Evolutionary conservation across 2,113 vertebrate genomes (phyloP), one percentile per base, ranked within the genome.

Genomic region (Vidua chalybeata): DNA sequence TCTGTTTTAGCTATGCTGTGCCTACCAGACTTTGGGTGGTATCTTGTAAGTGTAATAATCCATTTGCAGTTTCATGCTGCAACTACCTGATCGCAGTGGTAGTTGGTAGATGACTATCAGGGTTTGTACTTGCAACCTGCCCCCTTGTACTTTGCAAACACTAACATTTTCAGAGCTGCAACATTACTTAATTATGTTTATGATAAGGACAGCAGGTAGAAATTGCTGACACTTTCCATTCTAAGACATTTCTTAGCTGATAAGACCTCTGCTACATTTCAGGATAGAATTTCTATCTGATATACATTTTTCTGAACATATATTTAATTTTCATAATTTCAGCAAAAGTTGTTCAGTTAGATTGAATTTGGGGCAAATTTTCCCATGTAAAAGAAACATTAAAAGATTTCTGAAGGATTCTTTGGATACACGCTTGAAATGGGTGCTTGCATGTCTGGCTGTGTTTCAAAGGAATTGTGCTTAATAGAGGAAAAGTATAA

Each of bases 351-450:
- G 11, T 69, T 84, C 18, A 45, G 15, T 75, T 13, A 72, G 10
- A 58, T 24, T 77, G 59, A 59, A 21, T 46, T 13, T 82, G 24
- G 12, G 18, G 2, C 5, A 46, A 24, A 6, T 49, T 18, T 55
- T 90, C 37, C n/a, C 16, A 45, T 51, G 11, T 11, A 73, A 69
- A 64, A 58, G 10, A 80, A 80, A 15, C 2, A 24, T 33, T 46
- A 35, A 61, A 87, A 81, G 2, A n/a, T 49, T 88, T 61, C 63
- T 3, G 1, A 69, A 51, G 13, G 45, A 56, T 82, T 51, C 4
- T 79, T 85, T 3, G 1, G 7, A 4, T 69, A 37, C 9, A 45
- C 0, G 0, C 15, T 51, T 83, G 35, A 83, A 77, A 84, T 11
- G 30, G 3, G 13, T 51, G 5, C 5, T 3, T 69, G 9, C 6